phyloP scores from a whole-genome alignment of 2,113 vertebrate species.

The Pithys albifrons region DNA sequence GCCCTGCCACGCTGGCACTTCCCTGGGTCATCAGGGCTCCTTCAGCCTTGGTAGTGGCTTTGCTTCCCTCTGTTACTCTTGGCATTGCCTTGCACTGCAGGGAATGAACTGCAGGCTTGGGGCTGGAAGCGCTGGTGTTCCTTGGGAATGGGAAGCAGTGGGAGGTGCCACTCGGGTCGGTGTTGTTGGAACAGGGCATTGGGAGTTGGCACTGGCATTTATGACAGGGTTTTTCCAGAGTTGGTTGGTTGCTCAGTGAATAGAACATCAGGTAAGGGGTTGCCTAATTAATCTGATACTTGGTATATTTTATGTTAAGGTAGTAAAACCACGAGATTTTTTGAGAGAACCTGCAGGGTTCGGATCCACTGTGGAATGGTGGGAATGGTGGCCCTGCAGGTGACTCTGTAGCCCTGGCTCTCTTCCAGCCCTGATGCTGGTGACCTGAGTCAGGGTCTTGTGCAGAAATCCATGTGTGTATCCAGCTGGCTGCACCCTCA shows the following conservation, averaged over 20 bases:
- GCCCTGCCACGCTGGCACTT: fast-evolving
- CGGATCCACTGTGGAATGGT: fast-evolving
- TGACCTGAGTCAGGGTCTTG: not conserved
- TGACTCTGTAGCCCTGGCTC: not conserved
- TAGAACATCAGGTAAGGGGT: not conserved
- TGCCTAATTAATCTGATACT: not conserved
- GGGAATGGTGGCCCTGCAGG: not conserved
- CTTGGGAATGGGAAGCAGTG: not conserved
- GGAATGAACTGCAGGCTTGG: not conserved
- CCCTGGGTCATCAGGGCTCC: not conserved
- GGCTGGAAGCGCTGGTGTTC: not conserved
- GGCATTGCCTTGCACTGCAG: fast-evolving
- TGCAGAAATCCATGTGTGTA: fast-evolving
- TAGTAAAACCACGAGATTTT: not conserved
- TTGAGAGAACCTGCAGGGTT: not conserved
- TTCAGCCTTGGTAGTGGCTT: fast-evolving
- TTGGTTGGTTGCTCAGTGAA: not conserved
- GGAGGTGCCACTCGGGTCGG: not conserved
- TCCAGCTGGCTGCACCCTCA: not conserved
- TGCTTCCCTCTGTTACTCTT: not conserved
- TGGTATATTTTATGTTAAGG: not conserved
- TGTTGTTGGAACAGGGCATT: not conserved
- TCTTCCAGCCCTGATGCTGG: fast-evolving
- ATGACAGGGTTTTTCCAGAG: not conserved
- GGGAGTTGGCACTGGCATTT: not conserved